These are phyloP conservation scores for Druon quercuslanigerum DNA, from an alignment of 1,140 invertebrate genomes.

Conservation along the genomic window DNA sequence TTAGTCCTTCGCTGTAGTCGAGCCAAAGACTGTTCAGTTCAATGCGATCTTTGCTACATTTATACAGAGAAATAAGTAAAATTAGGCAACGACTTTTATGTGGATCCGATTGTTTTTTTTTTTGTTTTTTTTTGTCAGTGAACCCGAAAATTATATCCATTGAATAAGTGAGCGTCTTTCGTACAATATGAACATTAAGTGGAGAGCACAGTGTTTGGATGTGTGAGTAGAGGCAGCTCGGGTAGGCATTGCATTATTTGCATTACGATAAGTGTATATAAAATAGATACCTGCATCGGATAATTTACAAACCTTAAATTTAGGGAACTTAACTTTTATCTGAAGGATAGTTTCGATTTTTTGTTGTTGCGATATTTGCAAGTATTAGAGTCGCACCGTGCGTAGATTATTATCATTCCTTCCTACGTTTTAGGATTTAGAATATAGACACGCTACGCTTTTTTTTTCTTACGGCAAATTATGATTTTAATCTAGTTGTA, in stretches of 20 bases:
- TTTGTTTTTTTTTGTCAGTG: neutral
- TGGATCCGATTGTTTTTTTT: neutral
- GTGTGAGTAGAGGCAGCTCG: constrained; percentile 65
- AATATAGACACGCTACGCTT: neutral
- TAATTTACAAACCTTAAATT: constrained; percentile 37
- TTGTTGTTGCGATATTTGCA: neutral
- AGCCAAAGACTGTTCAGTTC: constrained; percentile 16
- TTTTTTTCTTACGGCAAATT: neutral
- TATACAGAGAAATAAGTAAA: neutral
- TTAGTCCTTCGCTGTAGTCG: constrained; percentile 5
- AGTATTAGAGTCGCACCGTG: constrained; percentile 10
- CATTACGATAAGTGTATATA: constrained; percentile 57
- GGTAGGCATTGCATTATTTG: constrained; percentile 63
- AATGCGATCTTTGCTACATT: constrained; percentile 25
- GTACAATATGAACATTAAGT: constrained; percentile 37
- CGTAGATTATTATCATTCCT: constrained; percentile 39
- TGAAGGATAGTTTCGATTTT: neutral
- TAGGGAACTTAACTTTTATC: neutral
- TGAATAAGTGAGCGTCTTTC: constrained; percentile 34
- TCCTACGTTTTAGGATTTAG: constrained; percentile 33
- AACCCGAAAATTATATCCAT: neutral
- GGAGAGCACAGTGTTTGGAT: constrained; percentile 57
- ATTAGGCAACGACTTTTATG: neutral
- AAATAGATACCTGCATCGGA: constrained; percentile 35
- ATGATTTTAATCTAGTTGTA: constrained; percentile 16